Evolutionary conservation across 2,113 vertebrate genomes (phyloP), one percentile per base, ranked within the genome.

Genomic region (human): DNA sequence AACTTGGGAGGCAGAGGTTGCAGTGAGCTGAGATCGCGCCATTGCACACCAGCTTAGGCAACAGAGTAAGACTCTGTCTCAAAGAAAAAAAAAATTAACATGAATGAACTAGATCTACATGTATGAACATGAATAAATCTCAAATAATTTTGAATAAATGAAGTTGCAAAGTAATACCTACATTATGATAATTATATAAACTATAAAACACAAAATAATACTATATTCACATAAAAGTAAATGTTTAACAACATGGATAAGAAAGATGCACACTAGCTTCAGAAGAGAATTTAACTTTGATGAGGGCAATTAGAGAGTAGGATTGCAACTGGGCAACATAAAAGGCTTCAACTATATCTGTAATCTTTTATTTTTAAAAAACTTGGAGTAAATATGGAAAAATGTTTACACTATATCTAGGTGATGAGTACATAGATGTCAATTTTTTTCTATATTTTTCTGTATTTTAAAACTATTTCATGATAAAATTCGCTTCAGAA

Each of bases 401-500:
- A 82, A 48, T 76, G 5, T 78, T 27, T 91, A 82, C 9, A 80
- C 50, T 92, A 61, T 91, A 95, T 75, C 27, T 78, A 92, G 32
- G 45, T 75, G 30, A 7, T 75, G 40, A 70, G 27, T 83, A 81
- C 9, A 45, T 84, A 27, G 32, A n/a, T 80, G 9, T 79, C 70
- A 81, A 7, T 72, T 94, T 64, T 94, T 84, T 81, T 83, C 84
- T 70, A 1, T 61, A 45, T 72, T 89, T 93, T 84, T 13, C 48
- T 96, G 9, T 84, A 73, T 66, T 83, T 82, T 68, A 90, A 90
- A 94, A 96, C 43, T 68, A 73, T 59, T 78, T 89, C 57, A 14
- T 66, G 55, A 32, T 87, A 97, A 70, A 96, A 84, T 73, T 43
- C 91, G 30, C 35, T 27, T 83, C 35, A 72, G 14, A 94, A 90